Base-by-base conservation (phyloP, 2,888 invertebrate genomes). In the Branchipolynoe longqiensis region DNA sequence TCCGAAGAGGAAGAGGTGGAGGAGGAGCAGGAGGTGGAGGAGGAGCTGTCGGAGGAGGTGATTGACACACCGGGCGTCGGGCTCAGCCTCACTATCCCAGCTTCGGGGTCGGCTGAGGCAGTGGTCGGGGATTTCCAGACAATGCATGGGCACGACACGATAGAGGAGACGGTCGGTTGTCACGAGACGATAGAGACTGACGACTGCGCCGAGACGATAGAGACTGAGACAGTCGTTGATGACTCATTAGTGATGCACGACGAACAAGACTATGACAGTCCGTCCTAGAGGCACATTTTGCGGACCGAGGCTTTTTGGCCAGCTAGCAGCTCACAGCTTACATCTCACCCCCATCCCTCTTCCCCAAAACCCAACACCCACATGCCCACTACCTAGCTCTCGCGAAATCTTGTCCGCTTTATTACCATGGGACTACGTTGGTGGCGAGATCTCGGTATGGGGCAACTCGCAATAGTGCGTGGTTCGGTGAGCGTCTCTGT, bases 181-280 rank as follows among this genome's bases (percentile, higher is more conserved):
- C 78, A 78, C 12, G 78, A 78, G 28, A 62, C 62, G 31, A 73
- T 73, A 73, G 73, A 40, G 38, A 73, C 73, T 1, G 73, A 36
- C 36, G 73, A 73, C 25, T 73, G 73, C 36, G 28, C 1, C 3
- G 73, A 73, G 38, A 78, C 54, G 4, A 78, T 78, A n/a, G 78
- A 78, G 28, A 78, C 78, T 25, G 78, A 78, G 78, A 78, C 78
- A 0, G 78, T 78, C 25, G 28, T 78, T 6, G 78, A 78, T 14
- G 78, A 78, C 41, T 48, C 78, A 1, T 31, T 78, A 48, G 78
- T 78, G 28, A 78, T 78, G 78, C 48, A 78, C 28, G 48, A 78
- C 48, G 48, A 78, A n/a, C 48, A 78, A 78, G 48, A 78, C 54
- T 78, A 78, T 78, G 78, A 78, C 41, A 78, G 78, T 41, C 78